phyloP scores from a whole-genome alignment of 2,797 vertebrate genomes.

The Saguinus oedipus region DNA sequence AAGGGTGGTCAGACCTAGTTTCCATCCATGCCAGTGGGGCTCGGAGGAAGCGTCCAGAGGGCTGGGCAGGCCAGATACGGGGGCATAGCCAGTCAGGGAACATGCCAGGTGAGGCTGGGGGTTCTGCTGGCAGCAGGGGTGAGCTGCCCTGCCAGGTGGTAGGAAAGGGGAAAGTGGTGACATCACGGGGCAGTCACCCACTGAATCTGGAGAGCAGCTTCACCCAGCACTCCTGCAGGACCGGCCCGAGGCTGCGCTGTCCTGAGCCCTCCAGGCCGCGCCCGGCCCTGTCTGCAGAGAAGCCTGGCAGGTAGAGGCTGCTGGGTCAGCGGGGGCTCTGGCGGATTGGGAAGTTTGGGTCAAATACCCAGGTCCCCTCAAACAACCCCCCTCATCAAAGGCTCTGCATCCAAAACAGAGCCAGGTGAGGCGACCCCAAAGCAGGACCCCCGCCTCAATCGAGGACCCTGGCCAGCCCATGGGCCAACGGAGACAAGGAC shows the following conservation, averaged over 20 bases:
- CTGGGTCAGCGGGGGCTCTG: fast-evolving
- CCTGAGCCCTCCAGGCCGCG: background rate
- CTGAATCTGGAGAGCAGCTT: fast-evolving
- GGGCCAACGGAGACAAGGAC: background rate
- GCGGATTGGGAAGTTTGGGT: fast-evolving
- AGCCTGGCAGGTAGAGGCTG: background rate
- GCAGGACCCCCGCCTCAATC: background rate
- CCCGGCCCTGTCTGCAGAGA: background rate
- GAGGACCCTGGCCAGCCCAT: too few species aligned
- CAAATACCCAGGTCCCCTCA: fast-evolving
- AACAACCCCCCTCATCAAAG: background rate
- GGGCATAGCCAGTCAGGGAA: background rate
- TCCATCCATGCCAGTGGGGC: background rate
- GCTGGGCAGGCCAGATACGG: background rate
- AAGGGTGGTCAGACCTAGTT: background rate
- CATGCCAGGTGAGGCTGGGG: fast-evolving
- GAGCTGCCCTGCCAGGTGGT: background rate
- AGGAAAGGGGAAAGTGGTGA: fast-evolving
- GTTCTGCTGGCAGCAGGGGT: fast-evolving
- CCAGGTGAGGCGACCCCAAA: background rate
- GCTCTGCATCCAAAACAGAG: background rate
- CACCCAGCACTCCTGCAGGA: too few species aligned
- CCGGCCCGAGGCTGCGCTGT: fast-evolving
- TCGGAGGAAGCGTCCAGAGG: background rate
- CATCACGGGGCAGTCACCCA: background rate